Conservation (phyloP, 2,888 invertebrate genomes). For the Hydrotaea cyrtoneurina region DNA sequence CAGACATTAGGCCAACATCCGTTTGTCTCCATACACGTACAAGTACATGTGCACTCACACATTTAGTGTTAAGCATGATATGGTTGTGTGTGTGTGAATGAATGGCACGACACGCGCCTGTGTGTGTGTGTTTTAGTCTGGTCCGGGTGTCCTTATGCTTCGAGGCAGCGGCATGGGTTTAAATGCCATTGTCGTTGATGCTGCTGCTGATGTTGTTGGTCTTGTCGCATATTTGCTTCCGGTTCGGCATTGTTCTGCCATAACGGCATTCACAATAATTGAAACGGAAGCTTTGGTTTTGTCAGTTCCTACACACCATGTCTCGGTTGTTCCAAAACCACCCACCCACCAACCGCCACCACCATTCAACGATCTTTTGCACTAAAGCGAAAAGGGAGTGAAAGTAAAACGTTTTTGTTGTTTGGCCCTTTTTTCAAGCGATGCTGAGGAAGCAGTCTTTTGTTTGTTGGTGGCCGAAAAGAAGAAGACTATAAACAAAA, state of each 20-base stretch:
- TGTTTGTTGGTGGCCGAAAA: background rate
- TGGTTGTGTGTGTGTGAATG: background rate
- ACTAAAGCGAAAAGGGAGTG: background rate
- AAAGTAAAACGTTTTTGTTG: slow-evolving; percentile 34
- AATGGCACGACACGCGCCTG: background rate
- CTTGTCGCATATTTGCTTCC: slow-evolving; percentile 70
- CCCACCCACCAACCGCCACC: background rate
- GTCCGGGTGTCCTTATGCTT: slow-evolving; percentile 19
- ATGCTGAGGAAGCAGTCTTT: slow-evolving; percentile 23
- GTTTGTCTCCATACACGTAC: slow-evolving; percentile 13
- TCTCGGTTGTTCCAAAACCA: background rate
- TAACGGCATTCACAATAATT: slow-evolving; percentile 74
- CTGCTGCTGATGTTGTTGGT: slow-evolving; percentile 49
- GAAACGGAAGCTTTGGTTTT: slow-evolving; percentile 77
- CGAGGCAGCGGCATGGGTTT: slow-evolving; percentile 33
- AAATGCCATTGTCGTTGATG: slow-evolving; percentile 49
- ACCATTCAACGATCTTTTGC: background rate
- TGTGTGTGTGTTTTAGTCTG: slow-evolving; percentile 20
- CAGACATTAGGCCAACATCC: slow-evolving; percentile 52
- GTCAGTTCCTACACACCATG: slow-evolving; percentile 66
- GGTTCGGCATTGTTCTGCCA: slow-evolving; percentile 70
- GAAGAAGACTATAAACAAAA: background rate
- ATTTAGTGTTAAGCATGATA: background rate
- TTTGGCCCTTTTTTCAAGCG: background rate
- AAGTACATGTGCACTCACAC: background rate